A percentile compares a stretch with the other conserved stretches of the same genome.
Conservation (phyloP, 2,113 vertebrate genomes). For the Perccottus glenii region DNA sequence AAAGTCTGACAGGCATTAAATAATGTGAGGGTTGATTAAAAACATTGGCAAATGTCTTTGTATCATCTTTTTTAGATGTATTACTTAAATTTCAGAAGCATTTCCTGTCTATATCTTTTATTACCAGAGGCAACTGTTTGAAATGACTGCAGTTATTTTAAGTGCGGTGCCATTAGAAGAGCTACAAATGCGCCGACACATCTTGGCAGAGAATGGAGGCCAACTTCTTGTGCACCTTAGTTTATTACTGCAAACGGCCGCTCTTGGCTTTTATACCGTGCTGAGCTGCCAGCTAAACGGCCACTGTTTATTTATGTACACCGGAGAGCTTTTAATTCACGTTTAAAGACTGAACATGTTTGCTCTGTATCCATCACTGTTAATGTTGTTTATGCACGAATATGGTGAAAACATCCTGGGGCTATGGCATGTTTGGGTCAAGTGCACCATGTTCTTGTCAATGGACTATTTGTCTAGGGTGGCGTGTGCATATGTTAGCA, state of each 20-base stretch:
- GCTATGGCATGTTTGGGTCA: slow-evolving; percentile 28
- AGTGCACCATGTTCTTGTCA: slow-evolving; percentile 3
- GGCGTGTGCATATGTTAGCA: neutral
- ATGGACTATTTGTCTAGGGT: neutral
- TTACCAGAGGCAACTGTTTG: slow-evolving; percentile 39
- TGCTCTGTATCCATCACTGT: slow-evolving; percentile 27
- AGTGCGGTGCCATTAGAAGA: slow-evolving; percentile 41
- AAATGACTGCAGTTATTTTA: slow-evolving; percentile 58
- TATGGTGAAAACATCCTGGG: slow-evolving; percentile 20
- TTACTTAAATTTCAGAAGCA: slow-evolving; percentile 22
- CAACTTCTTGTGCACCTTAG: slow-evolving; percentile 45
- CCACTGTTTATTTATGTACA: slow-evolving; percentile 59
- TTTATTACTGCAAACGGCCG: slow-evolving; percentile 57
- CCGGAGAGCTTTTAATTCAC: slow-evolving; percentile 45
- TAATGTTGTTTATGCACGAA: slow-evolving; percentile 27
- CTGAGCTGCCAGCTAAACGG: slow-evolving; percentile 45
- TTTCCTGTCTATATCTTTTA: slow-evolving; percentile 28
- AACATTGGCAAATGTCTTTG: slow-evolving; percentile 13
- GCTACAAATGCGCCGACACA: slow-evolving; percentile 58
- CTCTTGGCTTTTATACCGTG: slow-evolving; percentile 52
- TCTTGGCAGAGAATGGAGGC: slow-evolving; percentile 48
- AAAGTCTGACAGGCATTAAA: neutral
- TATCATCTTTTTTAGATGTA: slow-evolving; percentile 5
- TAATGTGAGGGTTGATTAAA: slow-evolving; percentile 10
- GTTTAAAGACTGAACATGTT: slow-evolving; percentile 46